Conservation (phyloP, 2,113 vertebrate genomes). For the Ailurus styani region DNA sequence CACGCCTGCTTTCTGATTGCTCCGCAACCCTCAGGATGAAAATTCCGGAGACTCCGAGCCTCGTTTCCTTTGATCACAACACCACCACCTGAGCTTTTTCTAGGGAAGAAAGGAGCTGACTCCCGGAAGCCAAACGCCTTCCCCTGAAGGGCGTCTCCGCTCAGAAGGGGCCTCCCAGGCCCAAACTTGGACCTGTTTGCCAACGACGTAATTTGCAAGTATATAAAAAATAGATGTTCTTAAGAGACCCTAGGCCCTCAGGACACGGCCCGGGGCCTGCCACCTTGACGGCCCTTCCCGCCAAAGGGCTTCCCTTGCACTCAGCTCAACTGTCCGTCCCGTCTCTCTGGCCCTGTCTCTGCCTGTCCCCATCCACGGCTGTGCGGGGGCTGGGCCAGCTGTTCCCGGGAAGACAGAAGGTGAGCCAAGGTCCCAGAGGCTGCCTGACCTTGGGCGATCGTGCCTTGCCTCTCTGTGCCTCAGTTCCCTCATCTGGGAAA, state of each 20-base stretch:
- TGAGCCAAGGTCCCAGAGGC: not conserved
- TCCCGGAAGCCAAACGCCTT: not conserved
- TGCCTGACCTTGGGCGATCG: too few species aligned
- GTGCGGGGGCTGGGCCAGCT: not conserved
- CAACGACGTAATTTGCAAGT: not conserved
- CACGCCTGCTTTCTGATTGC: not conserved
- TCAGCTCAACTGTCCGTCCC: rapidly evolving
- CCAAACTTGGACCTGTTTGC: not conserved
- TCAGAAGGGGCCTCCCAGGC: not conserved
- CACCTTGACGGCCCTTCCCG: too few species aligned
- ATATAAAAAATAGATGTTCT: not conserved
- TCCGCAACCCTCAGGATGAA: too few species aligned
- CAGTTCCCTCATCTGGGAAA: not conserved
- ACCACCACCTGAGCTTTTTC: not conserved
- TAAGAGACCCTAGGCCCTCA: not conserved
- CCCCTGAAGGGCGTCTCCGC: not conserved
- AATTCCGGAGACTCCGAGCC: not conserved
- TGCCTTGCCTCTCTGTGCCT: not conserved
- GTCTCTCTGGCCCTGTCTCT: not conserved
- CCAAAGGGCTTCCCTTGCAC: not conserved
- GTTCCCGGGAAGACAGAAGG: not conserved
- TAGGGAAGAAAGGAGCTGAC: not conserved
- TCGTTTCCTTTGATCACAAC: not conserved
- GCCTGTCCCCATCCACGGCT: not conserved
- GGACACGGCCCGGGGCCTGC: not conserved